Evolutionary conservation across 1,140 invertebrate genomes (phyloP), one percentile per base, ranked within the genome.

Genomic region (Drosophila saltans): DNA sequence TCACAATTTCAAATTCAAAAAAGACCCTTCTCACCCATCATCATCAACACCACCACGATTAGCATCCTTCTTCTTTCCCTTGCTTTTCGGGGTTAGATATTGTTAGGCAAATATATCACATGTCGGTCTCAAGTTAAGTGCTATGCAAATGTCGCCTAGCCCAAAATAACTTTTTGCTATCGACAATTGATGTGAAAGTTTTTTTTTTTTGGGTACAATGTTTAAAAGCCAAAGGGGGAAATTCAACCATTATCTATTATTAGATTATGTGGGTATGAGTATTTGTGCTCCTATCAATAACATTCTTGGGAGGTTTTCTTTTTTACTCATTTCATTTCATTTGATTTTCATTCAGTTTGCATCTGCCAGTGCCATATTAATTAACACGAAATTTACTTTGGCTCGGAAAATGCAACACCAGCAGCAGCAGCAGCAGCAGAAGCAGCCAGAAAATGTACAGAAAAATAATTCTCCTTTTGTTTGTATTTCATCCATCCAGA

Each of bases 111-210:
- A 52, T 61, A n/a, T 56, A 43, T 66, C 67, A 48, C 61, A 64
- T 57, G 69, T 65, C 45, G 58, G 60, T 61, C 40, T 59, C 63
- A 41, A 78, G 75, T 78, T 72, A 78, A 78, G 76, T 78, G 75
- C 75, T 63, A 40, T 70, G 75, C 74, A 68, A 71, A 78, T 71
- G 74, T 77, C 67, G 58, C 63, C 41, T 71, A 36, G 33, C 68
- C 45, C 21, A 52, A 64, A 78, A 78, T 78, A 78, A 77, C 68
- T 78, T 78, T 78, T 36, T 66, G 36, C 74, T 78, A 78, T 78
- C 72, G 75, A 77, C 66, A 71, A 78, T 77, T 78, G 58, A 77
- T 62, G 62, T 36, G 52, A 66, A 77, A 78, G 77, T 58, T 77
- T 76, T 62, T 5, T 36, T 30, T 30, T 30, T 30, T 30, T 30